Evolutionary conservation across 2,113 vertebrate genomes (phyloP), one percentile per base, ranked within the genome.

Genomic region (Percina caprodes): DNA sequence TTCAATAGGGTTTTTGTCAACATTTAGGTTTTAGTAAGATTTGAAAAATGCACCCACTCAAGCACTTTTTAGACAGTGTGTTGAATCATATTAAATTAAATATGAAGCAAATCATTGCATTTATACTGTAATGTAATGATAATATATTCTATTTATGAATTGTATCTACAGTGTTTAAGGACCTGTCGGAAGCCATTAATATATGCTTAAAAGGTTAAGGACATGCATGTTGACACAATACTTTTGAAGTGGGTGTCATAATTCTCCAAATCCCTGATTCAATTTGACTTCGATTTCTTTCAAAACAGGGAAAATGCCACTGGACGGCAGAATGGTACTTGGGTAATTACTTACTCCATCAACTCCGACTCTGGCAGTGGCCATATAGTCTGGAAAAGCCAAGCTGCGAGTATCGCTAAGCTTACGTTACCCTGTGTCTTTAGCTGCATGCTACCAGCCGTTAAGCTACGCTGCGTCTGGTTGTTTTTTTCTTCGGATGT

Each of bases 1-100:
- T 52, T 63, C 10, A 42, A 9, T 48, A 51, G 46, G n/a, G 51
- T 80, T 85, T 33, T 59, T 33, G 70, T 61, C 54, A 77, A 71
- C 39, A 63, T 58, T 65, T 8, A 62, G 71, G 49, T 55, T 79
- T 69, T 39, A 7, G 4, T 55, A 10, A 52, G n/a, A 30, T 33
- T 48, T 56, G 48, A 71, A 55, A 55, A 69, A 61, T 33, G 23
- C 58, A 79, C 65, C 49, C 51, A 49, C 62, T 78, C 49, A 67
- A 0, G 16, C 52, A 51, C n/a, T 55, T 61, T 69, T 66, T 84
- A n/a, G 46, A 33, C 48, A 73, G 45, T 73, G 10, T 61, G 5
- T 35, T 62, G 14, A 30, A 74, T 49, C 26, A 12, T 18, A 19
- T 23, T 39, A 56, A 68, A 78, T 54, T n/a, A 71, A 70, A 70